Percentiles rank a stretch among this genome's conserved stretches.
Conservation (phyloP, 2,797 vertebrate species). For the Coregonus suidteri region DNA sequence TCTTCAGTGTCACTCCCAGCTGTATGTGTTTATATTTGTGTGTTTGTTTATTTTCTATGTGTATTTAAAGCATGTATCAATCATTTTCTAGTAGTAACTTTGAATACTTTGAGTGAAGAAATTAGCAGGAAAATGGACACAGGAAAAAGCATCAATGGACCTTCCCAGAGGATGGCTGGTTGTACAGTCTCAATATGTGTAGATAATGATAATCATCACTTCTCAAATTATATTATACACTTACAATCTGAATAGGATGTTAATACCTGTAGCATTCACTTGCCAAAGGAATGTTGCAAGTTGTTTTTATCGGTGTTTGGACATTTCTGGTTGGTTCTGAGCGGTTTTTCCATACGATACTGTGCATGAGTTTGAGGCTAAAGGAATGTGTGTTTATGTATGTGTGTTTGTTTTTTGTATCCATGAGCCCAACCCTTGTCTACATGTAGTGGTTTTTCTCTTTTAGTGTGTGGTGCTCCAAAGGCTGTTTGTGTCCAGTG, state of each 20-base stretch:
- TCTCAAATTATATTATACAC: conserved; percentile 26
- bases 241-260: conserved; percentile 53
- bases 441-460: background rate
- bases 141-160: conserved; percentile 37
- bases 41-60: conserved; percentile 31
- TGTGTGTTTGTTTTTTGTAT: conserved; percentile 14
- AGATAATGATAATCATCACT: background rate
- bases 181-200: background rate
- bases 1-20: conserved; percentile 45
- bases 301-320: conserved; percentile 19
- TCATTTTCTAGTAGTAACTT: conserved; percentile 53
- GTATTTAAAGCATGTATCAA: conserved; percentile 76
- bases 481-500: conserved; percentile 45
- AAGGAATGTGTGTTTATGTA: conserved; percentile 27
- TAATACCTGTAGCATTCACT: conserved; percentile 39
- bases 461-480: conserved; percentile 5
- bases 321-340: conserved; percentile 18
- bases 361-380: conserved; percentile 24
- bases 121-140: conserved; percentile 37
- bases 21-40: conserved; percentile 31
- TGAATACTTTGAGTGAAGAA: conserved; percentile 21
- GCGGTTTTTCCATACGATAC: conserved; percentile 7
- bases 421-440: background rate
- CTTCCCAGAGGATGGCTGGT: background rate
- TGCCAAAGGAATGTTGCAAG: conserved; percentile 40